Base-by-base conservation (phyloP, 2,797 vertebrate species). In the Sebastes melanostomus region DNA sequence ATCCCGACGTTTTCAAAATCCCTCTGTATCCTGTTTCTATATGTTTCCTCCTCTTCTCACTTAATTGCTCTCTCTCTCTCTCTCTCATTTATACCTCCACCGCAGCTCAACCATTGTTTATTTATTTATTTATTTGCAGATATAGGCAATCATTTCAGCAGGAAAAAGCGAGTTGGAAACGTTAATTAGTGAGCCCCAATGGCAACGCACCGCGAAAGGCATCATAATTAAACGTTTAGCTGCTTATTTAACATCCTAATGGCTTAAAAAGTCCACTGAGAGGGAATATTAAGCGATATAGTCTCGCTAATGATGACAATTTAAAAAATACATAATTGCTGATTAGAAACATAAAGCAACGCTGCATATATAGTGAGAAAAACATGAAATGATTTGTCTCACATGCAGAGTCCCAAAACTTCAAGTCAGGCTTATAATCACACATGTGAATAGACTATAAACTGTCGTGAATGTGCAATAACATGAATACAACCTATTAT, bases 101-200 rank as follows among this genome's bases (percentile, higher is more conserved):
- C 84, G 78, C 90, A 86, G 86, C 62, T 81, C 80, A 78, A 75
- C 52, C 62, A 83, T 91, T 91, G 86, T 93, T 94, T 95, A 93
- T 95, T 93, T 93, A 90, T 93, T 92, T 87, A 74, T 81, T 80
- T 42, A 74, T 81, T 80, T 89, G 55, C 87, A 93, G 93, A 94
- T 92, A 87, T 82, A 83, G 75, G 80, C 86, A 82, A 91, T 91
- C 70, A 83, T 92, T 93, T 88, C 75, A 86, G 65, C 70, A 62
- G 69, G 65, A 34, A 25, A 20, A 30, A 46, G 78, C 60, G 77
- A 77, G 83, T 72, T 87, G 16, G 85, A 90, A 89, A 82, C 86
- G 81, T 89, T 93, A 93, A 95, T 96, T 94, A 95, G 93, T 78
- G 80, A 92, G 84, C 92, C 94, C 94, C 92, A 93, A 72, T 92